Base-by-base conservation (phyloP, 1,140 invertebrate species). In the Meteorus sp. region DNA sequence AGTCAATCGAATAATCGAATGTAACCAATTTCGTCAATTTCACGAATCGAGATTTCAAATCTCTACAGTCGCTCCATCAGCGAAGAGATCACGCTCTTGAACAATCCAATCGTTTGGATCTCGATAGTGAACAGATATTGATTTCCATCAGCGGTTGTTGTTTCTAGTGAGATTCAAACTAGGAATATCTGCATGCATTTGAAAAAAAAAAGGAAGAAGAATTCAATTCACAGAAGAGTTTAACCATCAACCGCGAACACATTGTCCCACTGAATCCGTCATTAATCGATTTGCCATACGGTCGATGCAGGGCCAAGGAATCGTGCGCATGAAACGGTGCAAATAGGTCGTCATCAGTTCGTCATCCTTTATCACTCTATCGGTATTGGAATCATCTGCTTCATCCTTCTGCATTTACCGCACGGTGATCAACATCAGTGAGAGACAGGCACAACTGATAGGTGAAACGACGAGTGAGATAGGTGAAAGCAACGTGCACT, bases 1-100 rank as follows among this genome's bases (percentile, higher is more conserved):
- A 48, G 45, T 48, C 45, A 48, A 48, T 48, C 45, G 23, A 11
- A 48, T 48, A 48, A 48, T 48, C 45, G 5, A 48, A 48, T 23
- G 23, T 20, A 48, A 48, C 45, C 45, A 48, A 48, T 48, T 48
- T 15, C 45, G 17, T 4, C 45, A 9, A 48, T 45, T 48, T 11
- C 20, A 17, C 45, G 22, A 6, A 29, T 48, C 17, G 22, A 48
- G 22, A 25, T 48, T 48, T 22, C 4, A 27, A n/a, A 48, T 27
- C 15, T 17, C 3, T 11, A 35, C n/a, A n/a, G 17, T 52, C 35
- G 11, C 9, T 29, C 27, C 23, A 25, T 9, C 11, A 22, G 15
- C 15, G 25, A 31, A 31, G 31, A n/a, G n/a, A n/a, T n/a, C n/a
- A n/a, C n/a, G n/a, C n/a, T n/a, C n/a, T n/a, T n/a, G n/a, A n/a